phyloP scores from a whole-genome alignment of 2,113 vertebrate species.

The Oenanthe oenanthe region DNA sequence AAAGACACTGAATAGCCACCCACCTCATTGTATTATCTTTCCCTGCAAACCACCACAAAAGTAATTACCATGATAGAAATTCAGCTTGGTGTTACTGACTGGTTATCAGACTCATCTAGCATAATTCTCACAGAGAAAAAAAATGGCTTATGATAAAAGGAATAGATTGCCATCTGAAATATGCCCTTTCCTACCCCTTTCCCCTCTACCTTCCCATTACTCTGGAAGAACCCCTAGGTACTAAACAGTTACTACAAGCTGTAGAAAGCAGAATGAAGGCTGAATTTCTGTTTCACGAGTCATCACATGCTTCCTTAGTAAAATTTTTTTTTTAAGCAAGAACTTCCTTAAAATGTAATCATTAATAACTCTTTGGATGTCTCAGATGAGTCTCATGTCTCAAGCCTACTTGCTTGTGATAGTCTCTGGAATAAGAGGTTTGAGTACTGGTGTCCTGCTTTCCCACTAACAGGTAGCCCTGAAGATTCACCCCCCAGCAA shows the following conservation, averaged over 20 bases:
- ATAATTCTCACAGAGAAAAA: background rate
- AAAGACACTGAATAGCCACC: background rate
- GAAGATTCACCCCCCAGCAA: background rate
- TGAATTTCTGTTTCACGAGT: background rate
- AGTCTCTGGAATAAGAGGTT: background rate
- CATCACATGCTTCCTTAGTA: background rate
- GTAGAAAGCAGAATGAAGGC: background rate
- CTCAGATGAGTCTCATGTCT: background rate
- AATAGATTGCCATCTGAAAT: background rate
- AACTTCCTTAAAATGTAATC: background rate
- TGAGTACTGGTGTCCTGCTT: background rate
- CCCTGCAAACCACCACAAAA: background rate
- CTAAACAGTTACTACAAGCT: background rate
- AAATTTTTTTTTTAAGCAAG: background rate
- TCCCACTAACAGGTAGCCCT: background rate
- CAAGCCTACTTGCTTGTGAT: background rate
- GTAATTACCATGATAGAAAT: slow-evolving; percentile 15
- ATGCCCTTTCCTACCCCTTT: background rate
- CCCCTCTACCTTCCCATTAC: background rate
- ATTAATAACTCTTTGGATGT: background rate
- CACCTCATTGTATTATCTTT: background rate
- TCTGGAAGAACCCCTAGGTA: background rate
- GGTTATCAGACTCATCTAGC: background rate
- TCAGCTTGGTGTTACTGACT: background rate
- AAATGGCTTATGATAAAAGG: background rate